phyloP scores from a whole-genome alignment of 2,113 vertebrate genomes.

The Ctenodactylus gundi region DNA sequence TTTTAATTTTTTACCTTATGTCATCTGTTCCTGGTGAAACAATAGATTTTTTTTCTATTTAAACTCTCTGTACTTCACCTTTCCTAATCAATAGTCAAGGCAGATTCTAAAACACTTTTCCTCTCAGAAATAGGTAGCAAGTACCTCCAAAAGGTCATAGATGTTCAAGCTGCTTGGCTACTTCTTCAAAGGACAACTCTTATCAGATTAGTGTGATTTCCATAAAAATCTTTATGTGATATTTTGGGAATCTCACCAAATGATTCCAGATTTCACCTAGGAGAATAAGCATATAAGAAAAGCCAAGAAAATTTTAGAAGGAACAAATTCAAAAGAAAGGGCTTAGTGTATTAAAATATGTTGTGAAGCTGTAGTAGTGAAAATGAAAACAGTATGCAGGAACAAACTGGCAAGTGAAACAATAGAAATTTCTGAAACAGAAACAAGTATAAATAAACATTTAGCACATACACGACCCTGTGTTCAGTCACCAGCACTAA shows the following conservation, averaged over 20 bases:
- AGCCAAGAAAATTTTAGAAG: neutral
- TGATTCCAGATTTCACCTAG: neutral
- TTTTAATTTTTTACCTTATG: neutral
- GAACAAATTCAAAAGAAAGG: neutral
- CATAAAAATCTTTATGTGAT: neutral
- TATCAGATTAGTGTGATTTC: neutral
- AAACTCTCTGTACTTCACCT: neutral
- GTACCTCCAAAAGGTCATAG: neutral
- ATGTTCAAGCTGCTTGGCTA: neutral
- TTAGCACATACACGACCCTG: neutral
- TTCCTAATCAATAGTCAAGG: neutral
- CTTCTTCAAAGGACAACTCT: neutral
- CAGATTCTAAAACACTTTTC: neutral
- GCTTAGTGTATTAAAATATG: conserved; percentile 30
- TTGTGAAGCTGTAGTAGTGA: neutral
- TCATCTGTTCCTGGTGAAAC: neutral
- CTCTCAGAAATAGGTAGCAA: neutral
- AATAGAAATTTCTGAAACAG: neutral
- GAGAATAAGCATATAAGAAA: neutral
- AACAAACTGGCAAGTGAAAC: neutral
- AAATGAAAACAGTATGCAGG: neutral
- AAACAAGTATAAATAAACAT: neutral
- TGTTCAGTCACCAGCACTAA: neutral
- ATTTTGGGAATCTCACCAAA: neutral
- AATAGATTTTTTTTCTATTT: conserved; percentile 11